phyloP scores from a whole-genome alignment of 1,140 invertebrate species.

The Heliconius melpomene region DNA sequence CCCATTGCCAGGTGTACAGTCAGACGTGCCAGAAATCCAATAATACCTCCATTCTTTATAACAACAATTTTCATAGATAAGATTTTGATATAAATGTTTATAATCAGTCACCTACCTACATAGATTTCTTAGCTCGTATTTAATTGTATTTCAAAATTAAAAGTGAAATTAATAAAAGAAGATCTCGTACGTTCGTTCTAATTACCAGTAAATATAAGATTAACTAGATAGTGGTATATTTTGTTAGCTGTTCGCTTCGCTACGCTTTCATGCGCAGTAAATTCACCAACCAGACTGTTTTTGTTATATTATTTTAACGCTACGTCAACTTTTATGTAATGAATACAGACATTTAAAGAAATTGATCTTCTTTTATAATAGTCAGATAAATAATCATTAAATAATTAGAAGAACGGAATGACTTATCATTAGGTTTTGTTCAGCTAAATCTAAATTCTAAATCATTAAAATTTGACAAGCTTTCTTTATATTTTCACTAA shows the following conservation, averaged over 20 bases:
- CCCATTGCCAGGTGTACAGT: no score
- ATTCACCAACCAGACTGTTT: conserved; percentile 54
- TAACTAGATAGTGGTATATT: conserved; percentile 40
- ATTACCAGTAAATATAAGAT: conserved; percentile 47
- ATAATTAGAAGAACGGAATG: no score
- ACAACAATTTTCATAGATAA: no score
- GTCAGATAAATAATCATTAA: background rate
- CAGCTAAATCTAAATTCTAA: no score
- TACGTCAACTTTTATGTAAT: conserved; percentile 49
- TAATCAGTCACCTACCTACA: background rate
- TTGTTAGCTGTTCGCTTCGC: conserved; percentile 47
- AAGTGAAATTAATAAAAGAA: background rate
- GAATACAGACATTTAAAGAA: conserved; percentile 24
- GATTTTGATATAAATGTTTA: no score
- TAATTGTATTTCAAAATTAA: background rate
- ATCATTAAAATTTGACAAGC: no score
- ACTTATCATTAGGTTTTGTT: no score
- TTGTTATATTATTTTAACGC: conserved; percentile 62
- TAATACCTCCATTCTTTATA: no score
- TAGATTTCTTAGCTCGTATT: background rate
- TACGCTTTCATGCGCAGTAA: conserved; percentile 66
- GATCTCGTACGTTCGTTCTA: conserved; percentile 20
- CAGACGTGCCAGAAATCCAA: no score
- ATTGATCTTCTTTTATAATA: background rate
- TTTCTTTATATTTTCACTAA: no score